These are phyloP conservation scores for Neoseiulus cucumeris DNA, from an alignment of 1,140 invertebrate species.

Conservation along the genomic window DNA sequence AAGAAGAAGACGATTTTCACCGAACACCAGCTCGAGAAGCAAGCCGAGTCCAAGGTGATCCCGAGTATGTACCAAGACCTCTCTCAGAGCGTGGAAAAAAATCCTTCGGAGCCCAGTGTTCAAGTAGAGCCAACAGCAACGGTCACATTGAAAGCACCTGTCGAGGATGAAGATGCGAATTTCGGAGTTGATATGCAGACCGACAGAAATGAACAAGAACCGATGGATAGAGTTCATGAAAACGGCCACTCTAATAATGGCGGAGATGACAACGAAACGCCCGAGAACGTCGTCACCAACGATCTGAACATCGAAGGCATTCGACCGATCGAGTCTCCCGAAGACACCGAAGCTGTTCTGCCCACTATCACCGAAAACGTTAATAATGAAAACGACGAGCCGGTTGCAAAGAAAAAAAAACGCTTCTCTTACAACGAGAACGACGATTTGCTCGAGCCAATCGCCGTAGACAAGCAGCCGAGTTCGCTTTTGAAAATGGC, in stretches of 20 bases:
- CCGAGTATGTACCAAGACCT: conserved; percentile 6
- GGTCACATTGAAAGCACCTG: not conserved
- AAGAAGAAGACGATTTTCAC: conserved; percentile 8
- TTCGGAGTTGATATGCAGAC: not conserved
- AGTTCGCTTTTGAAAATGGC: not conserved
- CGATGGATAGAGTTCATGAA: too few relatives aligned
- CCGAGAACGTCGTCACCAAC: too few relatives aligned
- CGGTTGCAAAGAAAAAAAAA: not conserved
- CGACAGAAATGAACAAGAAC: not conserved
- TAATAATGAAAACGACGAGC: conserved; percentile 2
- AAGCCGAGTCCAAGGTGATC: not conserved
- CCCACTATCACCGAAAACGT: not conserved
- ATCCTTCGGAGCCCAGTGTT: not conserved
- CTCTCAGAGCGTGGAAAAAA: not conserved
- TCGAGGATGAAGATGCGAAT: not conserved
- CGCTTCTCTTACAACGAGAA: not conserved
- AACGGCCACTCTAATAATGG: too few relatives aligned
- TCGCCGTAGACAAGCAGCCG: not conserved
- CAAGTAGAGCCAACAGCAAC: too few relatives aligned
- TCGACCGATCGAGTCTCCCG: not conserved
- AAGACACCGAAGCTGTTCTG: not conserved
- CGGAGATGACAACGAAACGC: not conserved
- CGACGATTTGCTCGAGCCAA: not conserved
- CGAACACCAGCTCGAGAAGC: conserved; percentile 6
- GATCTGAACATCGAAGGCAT: not conserved